Base-by-base conservation (phyloP, 1,140 invertebrate species). In the Pomacea maculata region DNA sequence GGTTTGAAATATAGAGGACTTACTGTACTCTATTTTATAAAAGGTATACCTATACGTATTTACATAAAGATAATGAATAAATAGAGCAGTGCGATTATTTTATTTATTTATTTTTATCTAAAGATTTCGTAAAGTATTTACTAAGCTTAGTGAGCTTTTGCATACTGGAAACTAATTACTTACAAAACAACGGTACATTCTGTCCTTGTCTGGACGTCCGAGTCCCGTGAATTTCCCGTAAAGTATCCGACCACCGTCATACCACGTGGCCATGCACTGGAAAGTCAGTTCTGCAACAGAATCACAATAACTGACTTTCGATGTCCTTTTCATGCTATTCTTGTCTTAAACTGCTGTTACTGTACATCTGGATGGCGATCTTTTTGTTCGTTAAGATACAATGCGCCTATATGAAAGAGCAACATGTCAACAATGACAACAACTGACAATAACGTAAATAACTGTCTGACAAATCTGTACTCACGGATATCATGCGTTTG, bases 191-290 rank as follows among this genome's bases (percentile, higher is more conserved):
- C 88, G 81, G 77, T 89, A 78, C 94, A 84, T 83, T 15, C 86
- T 81, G 65, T 86, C 83, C 29, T 83, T 84, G 57, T 74, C 77
- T 1, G 74, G 78, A 15, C 86, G 79, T 9, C 78, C 78, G 0
- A 82, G 79, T n/a, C 85, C 82, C 12, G 82, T 83, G 75, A 89
- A 89, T 67, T 84, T 86, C 0, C 88, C 88, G 80, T 88, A 88
- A 63, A 89, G 73, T 67, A 85, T 88, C 19, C 86, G 86, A 21
- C 88, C 86, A 6, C 87, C 88, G 70, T 85, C 87, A 64, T 86
- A 83, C 88, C 88, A 89, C 94, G 87, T 87, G 25, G 87, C 86
- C 67, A 88, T 61, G 77, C 88, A 88, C 80, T 88, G 86, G 75
- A 89, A 90, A 55, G 86, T 83, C 71, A 87, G 64, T 45, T 79